Percentiles rank a stretch among this genome's conserved stretches.
These are phyloP conservation scores for Adelges cooleyi DNA, from an alignment of 1,140 invertebrate species.

Conservation along the genomic window DNA sequence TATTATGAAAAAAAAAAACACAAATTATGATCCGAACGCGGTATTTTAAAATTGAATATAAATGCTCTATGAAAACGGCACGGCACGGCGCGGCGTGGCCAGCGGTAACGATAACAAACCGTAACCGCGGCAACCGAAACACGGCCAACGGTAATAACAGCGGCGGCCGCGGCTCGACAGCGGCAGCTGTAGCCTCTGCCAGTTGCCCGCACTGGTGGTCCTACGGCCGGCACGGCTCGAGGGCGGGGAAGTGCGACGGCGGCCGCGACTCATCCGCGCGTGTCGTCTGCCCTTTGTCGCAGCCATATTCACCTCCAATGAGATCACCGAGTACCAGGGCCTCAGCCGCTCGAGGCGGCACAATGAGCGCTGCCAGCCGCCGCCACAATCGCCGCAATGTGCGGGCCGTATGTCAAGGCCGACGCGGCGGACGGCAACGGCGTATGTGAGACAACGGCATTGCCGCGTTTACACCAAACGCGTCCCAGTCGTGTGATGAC, in stretches of 20 bases:
- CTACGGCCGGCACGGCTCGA: not conserved
- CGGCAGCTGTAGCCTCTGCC: not conserved
- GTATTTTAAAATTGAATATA: no score
- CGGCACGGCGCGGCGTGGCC: no score
- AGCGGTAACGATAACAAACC: not conserved
- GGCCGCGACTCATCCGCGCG: not conserved
- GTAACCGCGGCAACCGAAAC: conserved; percentile 1
- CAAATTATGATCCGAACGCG: no score
- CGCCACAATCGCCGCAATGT: not conserved
- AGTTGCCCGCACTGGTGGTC: not conserved
- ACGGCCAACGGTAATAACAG: not conserved
- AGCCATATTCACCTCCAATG: conserved; percentile 25
- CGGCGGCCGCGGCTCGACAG: not conserved
- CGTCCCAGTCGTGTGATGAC: no score
- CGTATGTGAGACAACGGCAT: no score
- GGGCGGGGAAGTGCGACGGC: not conserved
- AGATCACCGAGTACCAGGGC: conserved; percentile 22
- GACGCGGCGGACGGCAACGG: not conserved
- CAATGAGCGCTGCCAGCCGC: not conserved
- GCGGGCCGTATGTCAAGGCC: not conserved
- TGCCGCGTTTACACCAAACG: no score
- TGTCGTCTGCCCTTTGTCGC: conserved; percentile 14
- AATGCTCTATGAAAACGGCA: no score
- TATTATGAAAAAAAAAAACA: not conserved
- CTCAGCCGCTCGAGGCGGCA: not conserved